phyloP scores from a whole-genome alignment of 2,797 vertebrate species.

The Poecilia velifera region DNA sequence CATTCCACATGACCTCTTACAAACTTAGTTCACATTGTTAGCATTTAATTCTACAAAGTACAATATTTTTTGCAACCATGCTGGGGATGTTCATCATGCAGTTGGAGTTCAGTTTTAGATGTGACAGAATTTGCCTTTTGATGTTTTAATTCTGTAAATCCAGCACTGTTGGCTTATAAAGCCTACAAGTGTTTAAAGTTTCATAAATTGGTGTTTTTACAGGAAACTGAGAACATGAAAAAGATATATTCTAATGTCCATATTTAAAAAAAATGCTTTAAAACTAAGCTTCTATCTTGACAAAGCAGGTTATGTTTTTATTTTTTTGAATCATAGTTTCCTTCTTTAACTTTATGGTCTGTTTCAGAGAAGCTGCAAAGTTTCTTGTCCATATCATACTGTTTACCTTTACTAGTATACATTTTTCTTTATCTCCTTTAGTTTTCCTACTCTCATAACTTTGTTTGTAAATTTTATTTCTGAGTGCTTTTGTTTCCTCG shows the following conservation, averaged over 20 bases:
- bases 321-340: neutral
- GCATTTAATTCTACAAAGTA: neutral
- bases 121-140: neutral
- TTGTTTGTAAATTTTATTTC: neutral
- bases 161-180: neutral
- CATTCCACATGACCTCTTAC: neutral
- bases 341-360: neutral
- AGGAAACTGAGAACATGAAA: neutral
- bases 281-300: neutral
- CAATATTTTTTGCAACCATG: neutral
- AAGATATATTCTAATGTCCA: neutral
- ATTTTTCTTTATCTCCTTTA: neutral
- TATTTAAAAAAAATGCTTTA: neutral
- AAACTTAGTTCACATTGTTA: neutral
- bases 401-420: neutral
- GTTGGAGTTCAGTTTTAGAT: neutral
- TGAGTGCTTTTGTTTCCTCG: neutral
- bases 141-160: neutral
- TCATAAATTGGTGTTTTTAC: neutral
- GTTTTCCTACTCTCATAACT: neutral
- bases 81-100: neutral
- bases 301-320: neutral
- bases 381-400: neutral
- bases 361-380: neutral
- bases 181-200: neutral